Base-by-base conservation (phyloP, 2,888 invertebrate species). In the Allacma fusca region DNA sequence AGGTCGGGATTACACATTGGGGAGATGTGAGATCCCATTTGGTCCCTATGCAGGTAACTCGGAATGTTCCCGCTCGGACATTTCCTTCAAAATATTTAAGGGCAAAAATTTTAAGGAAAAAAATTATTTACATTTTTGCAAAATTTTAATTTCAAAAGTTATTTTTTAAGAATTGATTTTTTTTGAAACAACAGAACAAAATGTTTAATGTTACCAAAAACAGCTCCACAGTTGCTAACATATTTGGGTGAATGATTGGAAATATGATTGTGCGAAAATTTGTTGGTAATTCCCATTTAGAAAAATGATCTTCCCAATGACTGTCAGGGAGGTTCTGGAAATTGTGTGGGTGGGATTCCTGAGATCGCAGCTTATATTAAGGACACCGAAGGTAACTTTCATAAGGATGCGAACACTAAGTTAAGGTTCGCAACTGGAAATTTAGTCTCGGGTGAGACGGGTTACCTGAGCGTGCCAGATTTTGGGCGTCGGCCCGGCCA, bases 361-460 rank as follows among this genome's bases (percentile, higher is more conserved):
- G 26, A 34, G 16, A 64, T 76, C 4, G 9, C 59, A 26, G 43
- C 29, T 0, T 59, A 76, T 9, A 70, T 76, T 62, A 26, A 76
- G 0, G 21, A 71, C 28, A 44, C 40, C 5, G 21, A 76, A 24
- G 43, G 40, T 1, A 44, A 4, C 12, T 67, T 23, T 21, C n/a
- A 34, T 4, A 26, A 1, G 1, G 75, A 40, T 4, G 23, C 59
- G 0, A 26, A 57, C 40, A 1, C 13, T 2, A 34, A 12, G n/a
- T 40, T 40, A 0, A 34, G 68, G 21, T 29, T 83, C 24, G 77
- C 64, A 4, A 76, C 80, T 64, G 83, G 83, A 23, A 83, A 82
- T 72, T 34, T 82, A 13, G 80, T 83, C 43, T 82, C 83, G 1
- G 84, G 83, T 7, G 82, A 81, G 73, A 81, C 76, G 69, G 84